Percentiles rank a stretch among this genome's conserved stretches.
Evolutionary conservation across 2,888 invertebrate species (phyloP).

Genomic region (Maniola hyperantus): DNA sequence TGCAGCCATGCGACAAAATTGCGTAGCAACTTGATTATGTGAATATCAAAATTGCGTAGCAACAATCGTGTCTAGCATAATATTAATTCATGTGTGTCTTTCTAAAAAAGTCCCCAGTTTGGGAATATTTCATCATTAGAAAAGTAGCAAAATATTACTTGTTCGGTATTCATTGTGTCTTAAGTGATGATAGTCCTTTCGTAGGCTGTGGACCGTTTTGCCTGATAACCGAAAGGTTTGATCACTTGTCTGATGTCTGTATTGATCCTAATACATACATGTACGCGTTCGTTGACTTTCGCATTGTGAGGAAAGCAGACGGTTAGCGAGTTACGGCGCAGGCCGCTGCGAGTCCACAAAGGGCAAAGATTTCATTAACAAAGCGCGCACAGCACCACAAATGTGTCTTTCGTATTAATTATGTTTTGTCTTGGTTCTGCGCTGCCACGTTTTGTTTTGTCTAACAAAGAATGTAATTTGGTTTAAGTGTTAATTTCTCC

Average conservation of each 20-base stretch:
- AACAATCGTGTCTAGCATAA: no score
- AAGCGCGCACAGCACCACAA: conserved; percentile 24
- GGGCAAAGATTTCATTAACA: conserved; percentile 37
- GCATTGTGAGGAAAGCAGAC: conserved; percentile 37
- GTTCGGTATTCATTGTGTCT: no score
- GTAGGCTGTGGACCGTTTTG: no score
- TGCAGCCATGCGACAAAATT: neutral
- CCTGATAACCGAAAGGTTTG: no score
- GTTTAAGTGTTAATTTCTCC: neutral
- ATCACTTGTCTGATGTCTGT: conserved; percentile 20
- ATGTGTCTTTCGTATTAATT: conserved; percentile 27
- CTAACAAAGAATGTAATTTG: conserved; percentile 8
- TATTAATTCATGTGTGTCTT: no score
- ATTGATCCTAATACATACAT: conserved; percentile 26
- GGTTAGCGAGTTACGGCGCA: conserved; percentile 36
- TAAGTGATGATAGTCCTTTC: no score
- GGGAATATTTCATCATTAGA: no score
- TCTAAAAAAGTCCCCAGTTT: no score
- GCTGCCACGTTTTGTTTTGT: conserved; percentile 9
- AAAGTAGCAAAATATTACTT: no score
- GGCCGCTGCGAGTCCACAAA: conserved; percentile 31
- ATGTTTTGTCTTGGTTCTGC: conserved; percentile 28
- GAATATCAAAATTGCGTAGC: no score
- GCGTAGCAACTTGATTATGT: no score
- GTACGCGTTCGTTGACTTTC: conserved; percentile 41